Base-by-base conservation (phyloP, 2,113 vertebrate genomes). In the Silurus asotus region DNA sequence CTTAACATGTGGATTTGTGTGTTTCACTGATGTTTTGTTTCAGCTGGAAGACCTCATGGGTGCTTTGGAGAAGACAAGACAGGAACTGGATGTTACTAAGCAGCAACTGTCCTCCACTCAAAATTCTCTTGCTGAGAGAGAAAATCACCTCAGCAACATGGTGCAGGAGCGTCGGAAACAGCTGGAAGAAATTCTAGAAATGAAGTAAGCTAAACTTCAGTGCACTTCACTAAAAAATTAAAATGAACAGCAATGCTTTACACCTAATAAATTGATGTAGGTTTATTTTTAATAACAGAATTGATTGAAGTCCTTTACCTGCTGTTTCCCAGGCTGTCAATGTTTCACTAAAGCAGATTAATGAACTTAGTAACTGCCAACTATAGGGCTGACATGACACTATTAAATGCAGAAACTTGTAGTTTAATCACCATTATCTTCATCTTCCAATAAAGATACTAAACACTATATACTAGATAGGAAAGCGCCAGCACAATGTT, bases 31-130 rank as follows among this genome's bases (percentile, higher is more conserved):
- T 61, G 2, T 28, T 64, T 64, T 75, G 49, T 86, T 61, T 1
- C n/a, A 99, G 98, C 92, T 99, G 92, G 98, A 99, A 91, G 98
- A 99, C 75, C 93, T 99, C 90, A 97, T 97, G 96, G 95, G 95
- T 17, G 95, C 96, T 0, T 85, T 99, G 87, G 98, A 99, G 89
- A 98, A 97, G 93, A 98, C 97, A 3, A 95, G 97, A 13, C 97
- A 98, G 88, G 98, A 99, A 88, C 91, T 99, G 89, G 98, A 99
- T 48, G 92, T 96, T 84, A 98, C 97, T 65, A 97, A 98, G 93
- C 94, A 96, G 13, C 96, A 96, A 59, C 95, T 99, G 58, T 95
- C 96, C 85, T 97, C 97, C 84, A 98, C 97, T 0, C 98, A 99
- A 92, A 97, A 97, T 86, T 96, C 96, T 59, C 92, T 99, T 89